These are phyloP conservation scores for Nomada lathburiana DNA, from an alignment of 2,888 invertebrate genomes.

Conservation along the genomic window DNA sequence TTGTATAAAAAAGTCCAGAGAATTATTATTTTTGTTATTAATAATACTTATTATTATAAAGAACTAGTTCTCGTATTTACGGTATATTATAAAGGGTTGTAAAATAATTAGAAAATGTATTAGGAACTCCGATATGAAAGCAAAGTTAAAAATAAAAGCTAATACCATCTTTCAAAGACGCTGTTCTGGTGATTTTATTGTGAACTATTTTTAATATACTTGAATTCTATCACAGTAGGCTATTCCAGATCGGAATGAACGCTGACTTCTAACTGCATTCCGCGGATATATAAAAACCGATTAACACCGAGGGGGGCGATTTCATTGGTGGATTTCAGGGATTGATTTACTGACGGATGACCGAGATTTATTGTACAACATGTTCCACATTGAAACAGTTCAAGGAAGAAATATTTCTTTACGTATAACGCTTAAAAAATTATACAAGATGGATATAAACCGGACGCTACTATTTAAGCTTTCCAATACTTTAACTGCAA, in stretches of 20 bases:
- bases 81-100: no score
- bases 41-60: no score
- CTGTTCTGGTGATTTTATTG: not conserved
- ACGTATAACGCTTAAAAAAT: not conserved
- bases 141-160: not conserved
- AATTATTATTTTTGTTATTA: no score
- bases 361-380: not conserved
- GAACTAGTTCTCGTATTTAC: no score
- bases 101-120: no score
- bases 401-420: not conserved
- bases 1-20: no score
- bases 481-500: no score
- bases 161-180: not conserved
- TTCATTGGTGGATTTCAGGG: conserved; percentile 18
- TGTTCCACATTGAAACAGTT: not conserved
- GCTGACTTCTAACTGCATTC: conserved; percentile 5
- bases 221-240: not conserved
- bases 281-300: conserved; percentile 13
- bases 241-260: not conserved
- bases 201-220: not conserved
- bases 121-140: no score
- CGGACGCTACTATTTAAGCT: not conserved
- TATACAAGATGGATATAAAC: not conserved
- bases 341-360: conserved; percentile 15
- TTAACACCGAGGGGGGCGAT: conserved; percentile 1